Evolutionary conservation across 2,888 invertebrate genomes (phyloP), one percentile per base, ranked within the genome.

Genomic region (Chrysotoxum bicinctum): DNA sequence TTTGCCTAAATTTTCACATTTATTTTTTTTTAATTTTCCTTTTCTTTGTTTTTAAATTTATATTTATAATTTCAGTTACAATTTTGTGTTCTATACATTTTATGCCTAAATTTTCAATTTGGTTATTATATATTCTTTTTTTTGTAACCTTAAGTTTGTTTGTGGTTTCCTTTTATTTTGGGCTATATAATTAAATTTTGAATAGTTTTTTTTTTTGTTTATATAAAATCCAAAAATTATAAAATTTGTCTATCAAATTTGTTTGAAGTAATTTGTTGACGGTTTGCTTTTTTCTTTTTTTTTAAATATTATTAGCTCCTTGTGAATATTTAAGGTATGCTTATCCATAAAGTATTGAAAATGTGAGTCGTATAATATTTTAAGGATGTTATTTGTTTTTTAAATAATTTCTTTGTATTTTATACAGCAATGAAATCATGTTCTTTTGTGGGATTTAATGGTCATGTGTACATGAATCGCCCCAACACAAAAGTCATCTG

Each of bases 401-500:
- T 50, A 64, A 87, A 87, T 85, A 87, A 87, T 83, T 87, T 81
- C 80, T 85, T 87, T 84, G 85, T 86, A 87, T 87, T 88, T 84
- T 82, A 85, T 87, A 87, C 84, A 85, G 86, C 82, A 82, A 78
- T 86, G 82, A 78, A 82, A 73, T 82, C 74, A 86, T 86, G 12
- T 66, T 23, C 16, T 43, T 37, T 26, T 62, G 54, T 26, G 30
- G 81, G 73, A 62, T 19, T 48, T 43, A 19, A 21, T 35, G 50
- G 30, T 40, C 54, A 54, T 58, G 43, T 37, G 26, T 10, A n/a
- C 23, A 35, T 43, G 50, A 72, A 60, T 68, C 66, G 70, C 64
- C 66, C 74, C 64, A 64, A 66, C 9, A 40, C 58, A 77, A 74
- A 69, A 37, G 12, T 30, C 74, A 82, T 87, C 81, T 87, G 82